These are phyloP conservation scores for Drosophila athabasca DNA, from an alignment of 1,140 invertebrate species.

Conservation along the genomic window DNA sequence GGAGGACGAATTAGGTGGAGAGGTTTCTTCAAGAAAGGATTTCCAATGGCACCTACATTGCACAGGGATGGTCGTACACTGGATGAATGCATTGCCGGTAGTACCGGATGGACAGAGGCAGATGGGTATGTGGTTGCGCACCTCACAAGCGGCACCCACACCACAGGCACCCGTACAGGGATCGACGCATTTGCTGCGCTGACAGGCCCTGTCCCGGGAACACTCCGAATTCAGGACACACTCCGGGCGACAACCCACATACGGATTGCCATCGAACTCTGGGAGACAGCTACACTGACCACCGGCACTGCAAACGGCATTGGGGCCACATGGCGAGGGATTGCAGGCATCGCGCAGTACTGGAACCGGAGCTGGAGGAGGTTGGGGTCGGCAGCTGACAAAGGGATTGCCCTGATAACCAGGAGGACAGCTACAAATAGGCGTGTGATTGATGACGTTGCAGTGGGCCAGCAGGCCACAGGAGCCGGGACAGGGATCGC, in stretches of 20 bases:
- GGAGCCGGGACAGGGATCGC: constrained; percentile 90
- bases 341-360: constrained; percentile 84
- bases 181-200: constrained; percentile 89
- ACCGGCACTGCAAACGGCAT: constrained; percentile 85
- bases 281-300: constrained; percentile 85
- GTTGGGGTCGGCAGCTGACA: constrained; percentile 85
- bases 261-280: constrained; percentile 91
- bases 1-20: background rate
- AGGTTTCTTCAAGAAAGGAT: too few relatives aligned
- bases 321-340: constrained; percentile 89
- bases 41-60: constrained; percentile 84
- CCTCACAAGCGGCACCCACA: constrained; percentile 88
- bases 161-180: constrained; percentile 91
- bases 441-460: constrained; percentile 92
- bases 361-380: constrained; percentile 66
- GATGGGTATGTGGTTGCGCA: constrained; percentile 88
- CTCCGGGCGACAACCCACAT: constrained; percentile 90
- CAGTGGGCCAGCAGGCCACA: constrained; percentile 93
- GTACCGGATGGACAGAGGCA: constrained; percentile 87
- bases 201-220: constrained; percentile 87
- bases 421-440: constrained; percentile 90
- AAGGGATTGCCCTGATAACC: constrained; percentile 93
- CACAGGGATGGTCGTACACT: constrained; percentile 67
- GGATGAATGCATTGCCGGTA: constrained; percentile 91
- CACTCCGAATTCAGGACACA: constrained; percentile 94